These are phyloP conservation scores for Heliconius melpomene DNA, from an alignment of 1,140 invertebrate species.

Conservation along the genomic window DNA sequence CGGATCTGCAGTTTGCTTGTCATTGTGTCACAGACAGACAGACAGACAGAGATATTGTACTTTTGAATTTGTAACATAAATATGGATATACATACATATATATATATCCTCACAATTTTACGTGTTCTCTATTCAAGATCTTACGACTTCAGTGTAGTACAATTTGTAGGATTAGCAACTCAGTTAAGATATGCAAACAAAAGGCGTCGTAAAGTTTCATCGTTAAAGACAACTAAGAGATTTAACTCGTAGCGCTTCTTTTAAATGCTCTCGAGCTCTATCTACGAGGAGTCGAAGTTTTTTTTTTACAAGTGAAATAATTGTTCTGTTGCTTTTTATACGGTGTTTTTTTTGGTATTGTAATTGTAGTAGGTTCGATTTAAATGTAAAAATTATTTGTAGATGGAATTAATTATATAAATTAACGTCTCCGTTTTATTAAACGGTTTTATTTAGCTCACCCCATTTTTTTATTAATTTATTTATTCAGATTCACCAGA, in stretches of 20 bases:
- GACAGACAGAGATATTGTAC: too few relatives aligned
- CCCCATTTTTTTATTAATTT: too few relatives aligned
- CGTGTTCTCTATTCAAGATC: not conserved
- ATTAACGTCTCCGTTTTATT: too few relatives aligned
- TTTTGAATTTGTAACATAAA: too few relatives aligned
- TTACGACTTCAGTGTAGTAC: not conserved
- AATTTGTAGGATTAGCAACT: not conserved
- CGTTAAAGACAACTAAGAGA: constrained; percentile 3
- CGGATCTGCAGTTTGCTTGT: too few relatives aligned
- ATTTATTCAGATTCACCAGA: too few relatives aligned
- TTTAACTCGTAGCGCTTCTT: constrained; percentile 1
- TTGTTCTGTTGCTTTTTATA: not conserved
- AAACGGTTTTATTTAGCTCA: too few relatives aligned
- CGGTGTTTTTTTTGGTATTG: not conserved
- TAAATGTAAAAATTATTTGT: too few relatives aligned
- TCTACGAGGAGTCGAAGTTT: not conserved
- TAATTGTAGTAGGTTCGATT: not conserved
- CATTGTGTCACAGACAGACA: too few relatives aligned
- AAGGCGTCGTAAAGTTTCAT: not conserved
- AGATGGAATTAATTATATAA: too few relatives aligned
- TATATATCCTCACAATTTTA: not conserved
- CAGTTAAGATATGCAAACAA: not conserved
- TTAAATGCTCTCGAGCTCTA: not conserved
- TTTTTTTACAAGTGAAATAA: not conserved
- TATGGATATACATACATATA: not conserved